Evolutionary conservation across 1,140 invertebrate genomes (phyloP), one percentile per base, ranked within the genome.

Genomic region (Cardiocondyla obscurior): DNA sequence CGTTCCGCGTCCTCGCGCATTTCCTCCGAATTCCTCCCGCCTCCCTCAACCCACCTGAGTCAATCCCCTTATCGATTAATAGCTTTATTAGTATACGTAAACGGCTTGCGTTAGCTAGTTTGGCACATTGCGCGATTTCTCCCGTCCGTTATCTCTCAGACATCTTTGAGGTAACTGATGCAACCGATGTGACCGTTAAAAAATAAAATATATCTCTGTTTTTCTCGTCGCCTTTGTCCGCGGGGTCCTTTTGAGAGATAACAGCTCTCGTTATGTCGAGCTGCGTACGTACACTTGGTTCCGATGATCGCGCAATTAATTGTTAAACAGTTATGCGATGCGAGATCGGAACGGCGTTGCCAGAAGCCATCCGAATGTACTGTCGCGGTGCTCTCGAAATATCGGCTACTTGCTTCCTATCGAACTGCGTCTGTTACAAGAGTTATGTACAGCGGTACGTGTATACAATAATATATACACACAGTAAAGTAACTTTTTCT

Each of bases 61-160:
- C 28, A n/a, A 25, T 62, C 28, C 19, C 19, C 58, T 76, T 76
- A 76, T 64, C 73, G 39, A 60, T 36, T 65, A 65, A 25, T 39
- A 62, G n/a, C 33, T 77, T 51, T 67, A 67, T 77, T 67, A 49
- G 8, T 49, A 77, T 42, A 65, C 22, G 53, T 44, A 73, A 30
- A 73, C 42, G 28, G 28, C 19, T 73, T 76, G 44, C 44, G 70
- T 49, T 46, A 76, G 57, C 69, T 67, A 67, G 46, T 77, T 77
- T 79, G 74, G 74, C 74, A 79, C 74, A 82, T 82, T 53, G 70
- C 70, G 60, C 72, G 70, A 76, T 62, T n/a, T 16, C 16, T 16
- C 7, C n/a, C 19, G 12, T 22, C 33, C 33, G 0, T 14, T 42
- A 19, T 39, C 6, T 36, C 58, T 60, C 33, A 22, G 36, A 2